These are phyloP conservation scores for Cuculus canorus DNA, from an alignment of 2,797 vertebrate species.

Conservation along the genomic window DNA sequence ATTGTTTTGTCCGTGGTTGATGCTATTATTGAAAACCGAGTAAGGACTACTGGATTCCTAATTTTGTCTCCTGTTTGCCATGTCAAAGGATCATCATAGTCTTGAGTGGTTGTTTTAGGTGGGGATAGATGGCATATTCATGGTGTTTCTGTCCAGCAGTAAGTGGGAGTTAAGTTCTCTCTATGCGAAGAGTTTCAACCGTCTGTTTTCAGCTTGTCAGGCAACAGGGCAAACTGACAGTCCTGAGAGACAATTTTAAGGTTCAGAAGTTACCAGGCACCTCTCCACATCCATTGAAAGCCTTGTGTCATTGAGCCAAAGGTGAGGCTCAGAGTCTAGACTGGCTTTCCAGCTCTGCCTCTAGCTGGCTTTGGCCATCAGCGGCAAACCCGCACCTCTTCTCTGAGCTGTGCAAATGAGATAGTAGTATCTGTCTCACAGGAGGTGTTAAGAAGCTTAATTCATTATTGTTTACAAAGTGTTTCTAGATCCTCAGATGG, in stretches of 20 bases:
- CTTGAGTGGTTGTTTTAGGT: not conserved
- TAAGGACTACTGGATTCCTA: not conserved
- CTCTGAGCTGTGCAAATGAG: constrained; percentile 2
- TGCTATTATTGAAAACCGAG: not conserved
- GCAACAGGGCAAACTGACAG: not conserved
- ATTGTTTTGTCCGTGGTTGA: not conserved
- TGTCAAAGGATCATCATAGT: not conserved
- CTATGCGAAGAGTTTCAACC: not conserved
- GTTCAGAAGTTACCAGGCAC: not conserved
- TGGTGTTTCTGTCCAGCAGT: not conserved
- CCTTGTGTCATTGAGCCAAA: not conserved
- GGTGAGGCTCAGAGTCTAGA: not conserved
- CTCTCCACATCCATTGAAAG: not conserved
- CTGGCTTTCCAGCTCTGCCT: not conserved
- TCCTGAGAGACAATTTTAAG: not conserved
- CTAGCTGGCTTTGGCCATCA: not conserved
- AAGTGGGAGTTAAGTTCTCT: not conserved
- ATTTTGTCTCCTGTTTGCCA: not conserved
- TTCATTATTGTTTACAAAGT: constrained; percentile 63
- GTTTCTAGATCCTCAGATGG: constrained; percentile 57
- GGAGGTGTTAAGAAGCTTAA: constrained; percentile 60
- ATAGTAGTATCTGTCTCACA: constrained; percentile 46
- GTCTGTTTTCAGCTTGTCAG: not conserved
- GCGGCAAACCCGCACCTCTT: not conserved
- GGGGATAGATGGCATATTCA: not conserved